Base-by-base conservation (phyloP, 2,888 invertebrate species). In the Amphipoea lucens region DNA sequence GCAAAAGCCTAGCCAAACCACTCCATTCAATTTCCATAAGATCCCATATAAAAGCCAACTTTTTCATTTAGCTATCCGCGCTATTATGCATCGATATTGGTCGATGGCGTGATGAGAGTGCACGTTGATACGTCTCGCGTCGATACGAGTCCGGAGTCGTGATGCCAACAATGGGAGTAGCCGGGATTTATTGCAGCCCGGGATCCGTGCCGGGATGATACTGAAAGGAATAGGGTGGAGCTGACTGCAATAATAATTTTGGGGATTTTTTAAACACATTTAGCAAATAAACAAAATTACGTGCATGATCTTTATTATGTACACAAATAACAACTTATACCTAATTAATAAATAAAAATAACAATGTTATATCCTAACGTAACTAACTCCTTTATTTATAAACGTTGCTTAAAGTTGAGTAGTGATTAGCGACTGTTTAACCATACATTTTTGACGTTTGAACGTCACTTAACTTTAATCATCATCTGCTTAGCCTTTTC, bases 141-240 rank as follows among this genome's bases (percentile, higher is more conserved):
- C 79, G 76, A 80, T 83, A 73, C 74, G 62, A 83, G 83, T 70
- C 84, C 70, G 70, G 45, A 79, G 66, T 89, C 87, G 86, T 85
- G 85, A 78, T 86, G 77, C 87, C 87, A 83, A 85, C 87, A 88
- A 85, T 85, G 74, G 85, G 86, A 88, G 88, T 81, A 87, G 78
- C 79, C 69, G 72, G 84, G 82, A 89, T 89, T 89, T 88, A 89
- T 89, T 79, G 87, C 89, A 65, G 81, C 57, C 70, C 75, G 70
- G 82, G 78, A 74, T 82, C 74, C 87, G 60, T 42, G 42, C 70
- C 73, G 71, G 77, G 88, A 89, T 88, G 87, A 77, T 88, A 85
- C 1, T 40, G 76, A 9, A 65, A 36, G 69, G 48, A 75, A 78
- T 89, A 89, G 60, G 1, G 74, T 65, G 81, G 88, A 89, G 57